These are phyloP conservation scores for Limonius californicus DNA, from an alignment of 1,140 invertebrate species.

Conservation along the genomic window DNA sequence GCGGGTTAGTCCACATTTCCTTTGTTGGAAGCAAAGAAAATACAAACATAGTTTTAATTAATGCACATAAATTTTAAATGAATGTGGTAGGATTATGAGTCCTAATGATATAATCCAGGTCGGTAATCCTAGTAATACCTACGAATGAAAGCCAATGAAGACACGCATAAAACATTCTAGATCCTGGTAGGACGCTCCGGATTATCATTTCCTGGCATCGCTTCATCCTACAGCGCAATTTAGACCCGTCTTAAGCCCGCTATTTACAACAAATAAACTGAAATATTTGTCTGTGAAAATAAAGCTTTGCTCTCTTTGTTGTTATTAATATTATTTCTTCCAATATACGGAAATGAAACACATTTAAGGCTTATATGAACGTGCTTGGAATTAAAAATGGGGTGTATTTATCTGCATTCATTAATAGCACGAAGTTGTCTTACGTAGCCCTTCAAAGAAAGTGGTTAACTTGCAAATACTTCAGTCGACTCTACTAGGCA, in stretches of 20 bases:
- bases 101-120: slow-evolving; percentile 15
- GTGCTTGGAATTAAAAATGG: too few species aligned
- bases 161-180: slow-evolving; percentile 12
- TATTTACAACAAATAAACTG: slow-evolving; percentile 12
- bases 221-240: slow-evolving; percentile 6
- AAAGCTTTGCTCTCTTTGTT: too few species aligned
- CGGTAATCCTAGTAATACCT: slow-evolving; percentile 12
- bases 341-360: too few species aligned
- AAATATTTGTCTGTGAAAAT: background rate
- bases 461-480: too few species aligned
- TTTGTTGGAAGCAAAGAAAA: background rate
- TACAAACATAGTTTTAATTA: slow-evolving; percentile 2
- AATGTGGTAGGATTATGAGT: slow-evolving; percentile 13
- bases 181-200: slow-evolving; percentile 9
- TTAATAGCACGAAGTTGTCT: too few species aligned
- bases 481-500: too few species aligned
- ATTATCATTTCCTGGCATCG: slow-evolving; percentile 8
- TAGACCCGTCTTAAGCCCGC: slow-evolving; percentile 8
- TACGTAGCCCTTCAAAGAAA: too few species aligned
- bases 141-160: slow-evolving; percentile 14
- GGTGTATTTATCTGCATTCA: too few species aligned
- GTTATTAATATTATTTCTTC: too few species aligned
- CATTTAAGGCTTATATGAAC: too few species aligned
- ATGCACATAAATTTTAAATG: slow-evolving; percentile 11
- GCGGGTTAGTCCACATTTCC: background rate